phyloP scores from a whole-genome alignment of 2,888 invertebrate species.

The Hoplodrina blanda region DNA sequence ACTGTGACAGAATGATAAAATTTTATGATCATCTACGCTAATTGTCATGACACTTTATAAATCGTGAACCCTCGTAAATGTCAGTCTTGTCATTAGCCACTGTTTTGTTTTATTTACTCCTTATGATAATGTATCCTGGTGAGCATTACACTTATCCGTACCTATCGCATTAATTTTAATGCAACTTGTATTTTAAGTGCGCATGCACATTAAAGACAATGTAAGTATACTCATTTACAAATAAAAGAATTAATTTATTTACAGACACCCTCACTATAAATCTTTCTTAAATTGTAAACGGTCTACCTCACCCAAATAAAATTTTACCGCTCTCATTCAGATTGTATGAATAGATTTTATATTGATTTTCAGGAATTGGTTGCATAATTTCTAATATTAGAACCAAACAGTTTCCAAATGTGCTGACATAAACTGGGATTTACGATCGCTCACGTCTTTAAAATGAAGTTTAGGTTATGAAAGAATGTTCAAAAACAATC shows the following conservation, averaged over 20 bases:
- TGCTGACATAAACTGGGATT: constrained; percentile 83
- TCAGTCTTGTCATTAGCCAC: constrained; percentile 61
- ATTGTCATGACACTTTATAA: constrained; percentile 72
- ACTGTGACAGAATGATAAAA: constrained; percentile 62
- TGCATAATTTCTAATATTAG: constrained; percentile 83
- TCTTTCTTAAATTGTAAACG: constrained; percentile 17
- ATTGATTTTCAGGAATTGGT: constrained; percentile 65
- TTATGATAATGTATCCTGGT: constrained; percentile 43
- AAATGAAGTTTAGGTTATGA: constrained; percentile 84
- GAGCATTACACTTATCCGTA: constrained; percentile 51
- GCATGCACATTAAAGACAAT: constrained; percentile 38
- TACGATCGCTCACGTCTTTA: constrained; percentile 82
- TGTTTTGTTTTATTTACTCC: constrained; percentile 54
- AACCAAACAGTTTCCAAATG: constrained; percentile 78
- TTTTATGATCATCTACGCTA: constrained; percentile 70
- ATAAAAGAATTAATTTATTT: constrained; percentile 45
- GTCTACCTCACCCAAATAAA: constrained; percentile 32
- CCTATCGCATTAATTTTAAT: constrained; percentile 59
- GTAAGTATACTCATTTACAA: constrained; percentile 30
- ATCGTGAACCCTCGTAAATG: constrained; percentile 73
- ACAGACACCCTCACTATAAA: neutral
- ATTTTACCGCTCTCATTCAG: constrained; percentile 38
- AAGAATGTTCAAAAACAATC: constrained; percentile 83
- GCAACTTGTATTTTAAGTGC: constrained; percentile 52
- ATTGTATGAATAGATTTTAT: constrained; percentile 53